Percentiles rank a stretch among this genome's conserved stretches.
phyloP scores from a whole-genome alignment of 2,888 invertebrate genomes.

The Hedychridium roseum region DNA sequence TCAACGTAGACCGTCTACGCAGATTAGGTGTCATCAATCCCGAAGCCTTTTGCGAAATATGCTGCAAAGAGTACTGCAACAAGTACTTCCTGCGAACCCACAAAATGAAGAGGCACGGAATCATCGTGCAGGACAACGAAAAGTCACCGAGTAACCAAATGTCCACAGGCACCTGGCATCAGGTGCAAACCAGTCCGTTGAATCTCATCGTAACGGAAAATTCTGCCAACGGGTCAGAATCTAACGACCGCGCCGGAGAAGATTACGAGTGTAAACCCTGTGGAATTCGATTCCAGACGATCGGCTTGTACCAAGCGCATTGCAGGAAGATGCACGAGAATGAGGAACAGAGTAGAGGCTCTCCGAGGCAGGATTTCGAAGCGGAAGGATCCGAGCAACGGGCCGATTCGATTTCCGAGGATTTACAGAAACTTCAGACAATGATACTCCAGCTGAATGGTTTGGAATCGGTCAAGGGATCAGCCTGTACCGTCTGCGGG shows the following conservation, averaged over 20 bases:
- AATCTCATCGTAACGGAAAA: slow-evolving; percentile 79
- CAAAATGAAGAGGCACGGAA: slow-evolving; percentile 92
- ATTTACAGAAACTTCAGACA: slow-evolving; percentile 86
- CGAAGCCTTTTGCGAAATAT: slow-evolving; percentile 93
- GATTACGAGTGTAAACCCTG: slow-evolving; percentile 66
- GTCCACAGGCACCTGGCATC: slow-evolving; percentile 57
- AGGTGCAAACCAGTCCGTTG: slow-evolving; percentile 78
- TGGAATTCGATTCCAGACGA: slow-evolving; percentile 66
- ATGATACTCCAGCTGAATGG: slow-evolving; percentile 91
- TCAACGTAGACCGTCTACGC: slow-evolving; percentile 77
- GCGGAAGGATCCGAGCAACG: slow-evolving; percentile 64
- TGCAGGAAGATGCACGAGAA: slow-evolving; percentile 52
- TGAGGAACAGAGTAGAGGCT: slow-evolving; percentile 41
- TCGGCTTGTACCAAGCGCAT: slow-evolving; percentile 53
- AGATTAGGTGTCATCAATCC: slow-evolving; percentile 83
- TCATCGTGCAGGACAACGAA: slow-evolving; percentile 73
- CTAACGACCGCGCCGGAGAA: slow-evolving; percentile 64
- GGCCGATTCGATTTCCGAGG: slow-evolving; percentile 78
- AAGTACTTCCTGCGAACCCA: slow-evolving; percentile 93
- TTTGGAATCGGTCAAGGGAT: slow-evolving; percentile 69
- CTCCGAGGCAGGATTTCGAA: slow-evolving; percentile 48
- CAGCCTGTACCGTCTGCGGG: slow-evolving; percentile 75
- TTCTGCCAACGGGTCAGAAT: slow-evolving; percentile 63
- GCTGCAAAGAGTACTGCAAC: slow-evolving; percentile 92
- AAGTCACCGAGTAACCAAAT: slow-evolving; percentile 61